phyloP scores from a whole-genome alignment of 2,888 invertebrate genomes.

The Caenorhabditis zanzibari region DNA sequence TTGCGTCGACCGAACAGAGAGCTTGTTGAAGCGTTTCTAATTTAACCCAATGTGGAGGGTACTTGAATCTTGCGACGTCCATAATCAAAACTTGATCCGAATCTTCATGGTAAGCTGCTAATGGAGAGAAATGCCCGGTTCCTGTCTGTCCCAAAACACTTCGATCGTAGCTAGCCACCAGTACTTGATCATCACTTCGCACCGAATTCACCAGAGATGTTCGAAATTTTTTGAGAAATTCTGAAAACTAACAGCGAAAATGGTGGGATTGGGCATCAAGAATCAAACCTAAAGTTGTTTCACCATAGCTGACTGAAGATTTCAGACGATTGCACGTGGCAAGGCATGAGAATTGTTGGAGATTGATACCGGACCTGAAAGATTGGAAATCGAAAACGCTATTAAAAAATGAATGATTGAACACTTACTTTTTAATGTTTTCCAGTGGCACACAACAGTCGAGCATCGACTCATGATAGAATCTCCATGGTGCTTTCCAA shows the following conservation, averaged over 20 bases:
- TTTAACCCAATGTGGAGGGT: conserved; percentile 84
- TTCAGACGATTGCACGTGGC: conserved; percentile 84
- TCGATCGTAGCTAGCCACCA: conserved; percentile 84
- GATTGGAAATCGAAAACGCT: no score
- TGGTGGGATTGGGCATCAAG: neutral
- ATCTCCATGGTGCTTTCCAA: conserved; percentile 84
- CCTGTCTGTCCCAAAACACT: conserved; percentile 84
- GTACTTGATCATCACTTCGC: conserved; percentile 77
- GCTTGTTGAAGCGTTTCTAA: conserved; percentile 82
- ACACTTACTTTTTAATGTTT: conserved; percentile 73
- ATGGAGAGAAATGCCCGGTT: conserved; percentile 83
- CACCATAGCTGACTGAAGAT: conserved; percentile 69
- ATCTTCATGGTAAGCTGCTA: conserved; percentile 83
- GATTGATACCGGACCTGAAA: conserved; percentile 82
- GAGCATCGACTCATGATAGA: conserved; percentile 85
- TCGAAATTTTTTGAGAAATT: conserved; percentile 68
- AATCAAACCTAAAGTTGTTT: conserved; percentile 34
- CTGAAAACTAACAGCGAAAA: conserved; percentile 39
- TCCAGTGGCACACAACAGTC: conserved; percentile 84
- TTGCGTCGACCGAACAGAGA: conserved; percentile 82
- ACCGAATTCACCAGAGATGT: conserved; percentile 65
- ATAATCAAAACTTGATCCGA: conserved; percentile 83
- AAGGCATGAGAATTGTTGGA: conserved; percentile 84
- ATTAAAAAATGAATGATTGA: no score
- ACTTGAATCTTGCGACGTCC: conserved; percentile 84